Conservation (phyloP, 1,140 invertebrate genomes). For the Helicoverpa armigera region DNA sequence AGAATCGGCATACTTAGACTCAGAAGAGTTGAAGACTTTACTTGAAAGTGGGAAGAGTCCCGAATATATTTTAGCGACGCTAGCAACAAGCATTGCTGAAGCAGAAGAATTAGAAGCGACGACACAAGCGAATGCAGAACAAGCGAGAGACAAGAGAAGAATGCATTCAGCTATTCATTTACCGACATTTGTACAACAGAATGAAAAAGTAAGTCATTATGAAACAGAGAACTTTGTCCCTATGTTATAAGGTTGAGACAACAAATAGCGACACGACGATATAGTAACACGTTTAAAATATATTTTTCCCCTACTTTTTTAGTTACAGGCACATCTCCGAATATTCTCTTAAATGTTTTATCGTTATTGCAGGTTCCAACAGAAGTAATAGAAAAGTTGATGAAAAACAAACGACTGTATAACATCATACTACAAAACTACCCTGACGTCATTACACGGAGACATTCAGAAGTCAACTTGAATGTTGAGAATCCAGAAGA, state of each 20-base stretch:
- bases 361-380: conserved; percentile 70
- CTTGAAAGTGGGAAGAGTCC: conserved; percentile 78
- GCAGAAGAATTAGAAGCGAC: conserved; percentile 76
- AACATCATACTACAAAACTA: conserved; percentile 80
- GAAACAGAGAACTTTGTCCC: neutral
- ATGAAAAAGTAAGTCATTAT: conserved; percentile 70
- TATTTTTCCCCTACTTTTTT: too few species aligned
- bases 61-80: conserved; percentile 76
- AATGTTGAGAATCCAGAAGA: conserved; percentile 58
- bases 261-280: too few species aligned
- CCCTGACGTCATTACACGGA: conserved; percentile 68
- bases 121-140: conserved; percentile 77
- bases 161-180: conserved; percentile 78
- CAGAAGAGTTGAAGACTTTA: conserved; percentile 74
- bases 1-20: conserved; percentile 72
- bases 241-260: neutral
- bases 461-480: conserved; percentile 70
- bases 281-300: too few species aligned
- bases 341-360: neutral
- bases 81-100: conserved; percentile 74
- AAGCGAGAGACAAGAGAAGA: conserved; percentile 66
- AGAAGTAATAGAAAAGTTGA: conserved; percentile 80
- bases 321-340: too few species aligned
- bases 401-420: conserved; percentile 75
- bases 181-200: conserved; percentile 79